Evolutionary conservation across 2,888 invertebrate species (phyloP), one percentile per base, ranked within the genome.

Genomic region (Eupeodes luniger): DNA sequence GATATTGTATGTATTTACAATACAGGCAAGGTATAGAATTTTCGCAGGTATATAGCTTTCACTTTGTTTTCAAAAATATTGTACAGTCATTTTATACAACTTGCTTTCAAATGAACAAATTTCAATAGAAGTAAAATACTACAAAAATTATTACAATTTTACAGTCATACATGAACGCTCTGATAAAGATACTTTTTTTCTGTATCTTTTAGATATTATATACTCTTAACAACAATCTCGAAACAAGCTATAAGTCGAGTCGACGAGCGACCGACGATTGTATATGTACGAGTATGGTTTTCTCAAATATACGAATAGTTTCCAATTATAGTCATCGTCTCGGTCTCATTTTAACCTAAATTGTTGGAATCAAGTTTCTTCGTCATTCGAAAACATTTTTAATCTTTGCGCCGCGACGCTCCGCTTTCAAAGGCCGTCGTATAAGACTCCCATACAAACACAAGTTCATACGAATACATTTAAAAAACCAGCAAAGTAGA

Each of bases 311-410:
- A 79, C 53, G 40, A 66, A 81, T 74, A 76, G 83, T 86, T 86
- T 83, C 83, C 86, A 80, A 86, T 86, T 86, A 79, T 80, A 86
- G 83, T 75, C 79, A 80, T 75, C 78, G 81, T 79, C 40, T 40
- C 40, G 9, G 40, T 40, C 40, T 40, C 83, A 82, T 80, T 83
- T 80, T 70, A 83, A 80, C 79, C 75, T 59, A 70, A 76, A 57
- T 72, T 72, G 49, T 69, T 49, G 69, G 62, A 79, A 86, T 86
- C 79, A 78, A 83, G 86, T 86, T 86, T 86, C 69, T 86, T 83
- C 79, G 86, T 83, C 82, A 83, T 83, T 86, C 86, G 86, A 86
- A 86, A 86, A 86, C 75, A 10, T 80, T 75, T 86, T 82, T 86
- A 55, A 86, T 82, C 79, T 86, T 62, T 44, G 19, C 11, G 40